These are phyloP conservation scores for Norana najaformis DNA, from an alignment of 2,888 invertebrate species.

Conservation along the genomic window DNA sequence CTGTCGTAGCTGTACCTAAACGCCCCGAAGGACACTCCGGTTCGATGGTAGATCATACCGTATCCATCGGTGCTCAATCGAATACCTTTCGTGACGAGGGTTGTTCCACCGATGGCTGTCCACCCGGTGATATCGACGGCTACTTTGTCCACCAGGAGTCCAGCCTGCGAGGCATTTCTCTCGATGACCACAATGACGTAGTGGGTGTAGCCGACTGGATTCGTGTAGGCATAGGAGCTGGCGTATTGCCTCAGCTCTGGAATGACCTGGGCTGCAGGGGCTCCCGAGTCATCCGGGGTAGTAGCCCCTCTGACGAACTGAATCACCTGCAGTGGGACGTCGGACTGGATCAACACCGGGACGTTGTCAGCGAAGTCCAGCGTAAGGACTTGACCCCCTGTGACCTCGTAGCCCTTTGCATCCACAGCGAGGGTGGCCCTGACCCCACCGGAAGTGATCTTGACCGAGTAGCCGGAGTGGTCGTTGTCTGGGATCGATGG, in stretches of 20 bases:
- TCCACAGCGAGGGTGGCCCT: neutral
- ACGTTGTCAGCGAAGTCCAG: slow-evolving; percentile 7
- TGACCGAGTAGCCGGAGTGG: slow-evolving; percentile 20
- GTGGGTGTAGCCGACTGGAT: neutral
- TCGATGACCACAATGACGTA: slow-evolving; percentile 34
- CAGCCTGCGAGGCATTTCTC: neutral
- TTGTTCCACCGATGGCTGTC: neutral
- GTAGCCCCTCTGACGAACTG: slow-evolving; percentile 31
- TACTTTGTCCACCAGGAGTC: slow-evolving; percentile 22
- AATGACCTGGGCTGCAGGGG: slow-evolving; percentile 27
- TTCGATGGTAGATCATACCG: neutral
- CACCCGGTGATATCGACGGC: slow-evolving; percentile 25
- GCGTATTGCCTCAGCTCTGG: slow-evolving; percentile 30
- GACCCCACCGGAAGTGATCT: slow-evolving; percentile 10
- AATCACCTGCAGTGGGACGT: slow-evolving; percentile 25
- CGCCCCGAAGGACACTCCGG: neutral
- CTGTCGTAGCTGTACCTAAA: slow-evolving; percentile 24
- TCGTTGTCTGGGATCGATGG: slow-evolving; percentile 28
- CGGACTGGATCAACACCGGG: slow-evolving; percentile 14
- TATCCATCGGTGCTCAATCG: neutral
- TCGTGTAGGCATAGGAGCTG: slow-evolving; percentile 29
- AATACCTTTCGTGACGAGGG: slow-evolving; percentile 25
- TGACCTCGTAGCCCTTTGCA: neutral
- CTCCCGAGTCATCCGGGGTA: neutral
- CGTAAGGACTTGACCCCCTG: neutral